Evolutionary conservation across 2,113 vertebrate genomes (phyloP).

Genomic region (Uropsilus gracilis): DNA sequence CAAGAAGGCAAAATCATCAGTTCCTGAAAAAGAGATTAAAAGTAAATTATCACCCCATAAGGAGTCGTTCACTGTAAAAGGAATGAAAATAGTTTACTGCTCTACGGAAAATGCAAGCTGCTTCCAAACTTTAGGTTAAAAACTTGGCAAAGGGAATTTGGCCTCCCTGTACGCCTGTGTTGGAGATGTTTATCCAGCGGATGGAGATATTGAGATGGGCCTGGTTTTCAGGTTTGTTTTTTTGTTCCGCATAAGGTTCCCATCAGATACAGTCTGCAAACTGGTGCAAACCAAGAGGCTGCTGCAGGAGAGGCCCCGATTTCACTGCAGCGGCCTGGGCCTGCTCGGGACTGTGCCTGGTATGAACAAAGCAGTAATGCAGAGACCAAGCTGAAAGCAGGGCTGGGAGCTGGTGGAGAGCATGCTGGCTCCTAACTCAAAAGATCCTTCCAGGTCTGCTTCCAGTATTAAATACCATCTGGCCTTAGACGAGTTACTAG

Average conservation of each 20-base stretch:
- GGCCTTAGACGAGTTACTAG: background rate
- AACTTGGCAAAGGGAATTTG: conserved; percentile 66
- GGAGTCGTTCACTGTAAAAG: conserved; percentile 63
- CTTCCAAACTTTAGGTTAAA: conserved; percentile 82
- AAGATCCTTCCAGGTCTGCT: background rate
- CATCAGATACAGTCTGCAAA: conserved; percentile 72
- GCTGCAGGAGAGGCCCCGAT: conserved; percentile 4
- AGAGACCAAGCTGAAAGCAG: background rate
- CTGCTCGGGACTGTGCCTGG: background rate
- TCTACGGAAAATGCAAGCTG: conserved; percentile 72
- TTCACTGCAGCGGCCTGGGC: background rate
- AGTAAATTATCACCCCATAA: conserved; percentile 75
- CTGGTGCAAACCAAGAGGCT: conserved; percentile 33
- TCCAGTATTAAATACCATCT: background rate
- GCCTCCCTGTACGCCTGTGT: conserved; percentile 65
- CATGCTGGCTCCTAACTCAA: background rate
- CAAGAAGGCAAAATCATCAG: conserved; percentile 68
- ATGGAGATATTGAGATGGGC: conserved; percentile 76
- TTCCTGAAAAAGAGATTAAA: conserved; percentile 72
- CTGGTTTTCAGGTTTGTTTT: conserved; percentile 74
- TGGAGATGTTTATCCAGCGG: conserved; percentile 78
- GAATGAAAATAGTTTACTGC: conserved; percentile 79
- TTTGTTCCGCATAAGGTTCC: conserved; percentile 76
- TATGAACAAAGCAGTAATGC: background rate
- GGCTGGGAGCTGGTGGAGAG: background rate